Percentiles rank a stretch among this genome's conserved stretches.
Evolutionary conservation across 2,113 vertebrate species (phyloP).

Genomic region (Pholis gunnellus): DNA sequence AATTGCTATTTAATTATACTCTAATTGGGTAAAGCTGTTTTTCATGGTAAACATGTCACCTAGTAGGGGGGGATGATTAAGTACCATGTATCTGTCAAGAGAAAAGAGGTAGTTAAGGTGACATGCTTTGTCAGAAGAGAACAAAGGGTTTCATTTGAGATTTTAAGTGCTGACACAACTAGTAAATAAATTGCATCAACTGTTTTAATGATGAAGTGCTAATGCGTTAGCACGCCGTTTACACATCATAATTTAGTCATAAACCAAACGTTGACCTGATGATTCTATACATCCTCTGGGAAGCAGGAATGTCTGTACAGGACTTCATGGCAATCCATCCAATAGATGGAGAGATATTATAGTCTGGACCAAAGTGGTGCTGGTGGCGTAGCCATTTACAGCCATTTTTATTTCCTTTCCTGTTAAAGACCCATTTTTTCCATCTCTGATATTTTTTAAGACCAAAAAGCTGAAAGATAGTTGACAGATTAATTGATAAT

Average conservation of each 20-base stretch:
- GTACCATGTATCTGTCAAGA: background rate
- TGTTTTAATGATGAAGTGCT: background rate
- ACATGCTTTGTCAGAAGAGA: background rate
- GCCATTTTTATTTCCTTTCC: background rate
- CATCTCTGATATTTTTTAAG: background rate
- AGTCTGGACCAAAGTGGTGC: background rate
- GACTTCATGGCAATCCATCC: background rate
- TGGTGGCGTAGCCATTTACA: background rate
- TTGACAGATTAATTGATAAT: too few relatives aligned
- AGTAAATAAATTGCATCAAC: background rate
- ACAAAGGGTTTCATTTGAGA: background rate
- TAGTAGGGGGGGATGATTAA: background rate
- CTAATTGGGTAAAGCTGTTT: constrained; percentile 33
- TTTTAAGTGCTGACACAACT: background rate
- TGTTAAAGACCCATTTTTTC: background rate
- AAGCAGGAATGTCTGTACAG: background rate
- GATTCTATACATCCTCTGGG: background rate
- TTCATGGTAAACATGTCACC: constrained; percentile 22
- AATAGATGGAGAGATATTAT: background rate
- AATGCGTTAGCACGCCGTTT: background rate
- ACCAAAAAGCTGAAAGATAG: background rate
- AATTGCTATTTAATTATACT: constrained; percentile 56
- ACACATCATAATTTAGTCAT: background rate
- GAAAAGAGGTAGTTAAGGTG: background rate
- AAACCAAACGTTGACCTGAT: background rate